Conservation (phyloP, 2,797 vertebrate species). For the Pseudomugil gertrudae region DNA sequence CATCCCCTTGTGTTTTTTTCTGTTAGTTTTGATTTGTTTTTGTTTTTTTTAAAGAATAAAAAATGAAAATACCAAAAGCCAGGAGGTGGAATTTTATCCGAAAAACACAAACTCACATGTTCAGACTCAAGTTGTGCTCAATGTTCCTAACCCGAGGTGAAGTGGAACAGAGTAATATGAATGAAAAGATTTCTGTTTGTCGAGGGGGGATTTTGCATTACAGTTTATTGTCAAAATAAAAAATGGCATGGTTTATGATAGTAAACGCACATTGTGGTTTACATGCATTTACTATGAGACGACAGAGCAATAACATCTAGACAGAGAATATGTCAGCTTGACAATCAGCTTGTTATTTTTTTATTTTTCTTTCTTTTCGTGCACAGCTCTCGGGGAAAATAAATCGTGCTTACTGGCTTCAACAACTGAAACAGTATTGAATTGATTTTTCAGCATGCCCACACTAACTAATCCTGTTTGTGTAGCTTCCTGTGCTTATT, state of each 20-base stretch:
- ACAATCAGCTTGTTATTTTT: constrained; percentile 10
- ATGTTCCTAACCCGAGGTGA: background rate
- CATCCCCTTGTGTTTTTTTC: constrained; percentile 30
- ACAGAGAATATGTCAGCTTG: constrained; percentile 26
- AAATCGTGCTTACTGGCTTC: constrained; percentile 57
- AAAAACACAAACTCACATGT: background rate
- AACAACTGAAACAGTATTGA: constrained; percentile 51
- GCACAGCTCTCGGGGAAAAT: constrained; percentile 47
- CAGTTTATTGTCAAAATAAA: background rate
- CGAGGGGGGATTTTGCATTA: background rate
- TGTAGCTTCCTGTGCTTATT: constrained; percentile 52
- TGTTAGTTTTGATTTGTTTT: constrained; percentile 11
- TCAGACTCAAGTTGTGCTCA: background rate
- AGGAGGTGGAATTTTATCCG: background rate
- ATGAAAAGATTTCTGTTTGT: background rate
- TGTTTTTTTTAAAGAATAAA: constrained; percentile 1
- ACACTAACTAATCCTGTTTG: constrained; percentile 67
- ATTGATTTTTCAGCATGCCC: constrained; percentile 61
- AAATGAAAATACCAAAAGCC: constrained; percentile 1
- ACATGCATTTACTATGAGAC: constrained; percentile 10
- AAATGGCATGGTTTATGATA: constrained; percentile 9
- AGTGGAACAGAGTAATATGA: background rate
- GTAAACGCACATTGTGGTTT: constrained; percentile 8
- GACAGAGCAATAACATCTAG: constrained; percentile 2
- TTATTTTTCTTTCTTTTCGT: background rate